Evolutionary conservation across 2,888 invertebrate genomes (phyloP).

Genomic region (Schizotus pectinicornis): DNA sequence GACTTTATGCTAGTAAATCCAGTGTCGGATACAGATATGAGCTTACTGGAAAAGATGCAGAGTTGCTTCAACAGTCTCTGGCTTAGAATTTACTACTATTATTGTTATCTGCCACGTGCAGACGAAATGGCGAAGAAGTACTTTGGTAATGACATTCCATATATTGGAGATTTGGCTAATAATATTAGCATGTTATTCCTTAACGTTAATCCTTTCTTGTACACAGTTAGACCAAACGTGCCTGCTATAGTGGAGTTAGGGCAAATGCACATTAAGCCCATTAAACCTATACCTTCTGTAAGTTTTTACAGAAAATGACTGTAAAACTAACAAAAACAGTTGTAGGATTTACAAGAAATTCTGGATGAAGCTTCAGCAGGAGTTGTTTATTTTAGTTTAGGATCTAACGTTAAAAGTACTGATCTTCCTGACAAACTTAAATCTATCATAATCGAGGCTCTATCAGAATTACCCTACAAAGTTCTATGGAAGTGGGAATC

Average conservation of each 20-base stretch:
- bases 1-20: slow-evolving; percentile 13
- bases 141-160: slow-evolving; percentile 50
- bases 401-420: slow-evolving; percentile 43
- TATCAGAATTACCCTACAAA: slow-evolving; percentile 29
- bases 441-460: slow-evolving; percentile 26
- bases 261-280: slow-evolving; percentile 44
- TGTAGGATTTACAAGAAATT: slow-evolving; percentile 45
- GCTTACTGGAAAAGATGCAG: slow-evolving; percentile 20
- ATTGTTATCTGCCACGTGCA: slow-evolving; percentile 34
- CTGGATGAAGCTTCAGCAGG: slow-evolving; percentile 47
- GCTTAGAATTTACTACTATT: slow-evolving; percentile 29
- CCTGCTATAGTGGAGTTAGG: slow-evolving; percentile 48
- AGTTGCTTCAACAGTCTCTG: slow-evolving; percentile 27
- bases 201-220: slow-evolving; percentile 48
- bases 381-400: slow-evolving; percentile 52
- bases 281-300: slow-evolving; percentile 47
- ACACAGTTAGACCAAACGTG: slow-evolving; percentile 46
- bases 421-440: slow-evolving; percentile 22
- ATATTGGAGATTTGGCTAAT: slow-evolving; percentile 46
- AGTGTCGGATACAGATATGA: background rate
- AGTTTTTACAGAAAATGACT: slow-evolving; percentile 21
- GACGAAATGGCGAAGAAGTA: slow-evolving; percentile 47
- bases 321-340: background rate
- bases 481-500: slow-evolving; percentile 39
- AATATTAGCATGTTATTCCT: slow-evolving; percentile 49